Conservation (phyloP, 1,140 invertebrate species). For the Drosophila lini region DNA sequence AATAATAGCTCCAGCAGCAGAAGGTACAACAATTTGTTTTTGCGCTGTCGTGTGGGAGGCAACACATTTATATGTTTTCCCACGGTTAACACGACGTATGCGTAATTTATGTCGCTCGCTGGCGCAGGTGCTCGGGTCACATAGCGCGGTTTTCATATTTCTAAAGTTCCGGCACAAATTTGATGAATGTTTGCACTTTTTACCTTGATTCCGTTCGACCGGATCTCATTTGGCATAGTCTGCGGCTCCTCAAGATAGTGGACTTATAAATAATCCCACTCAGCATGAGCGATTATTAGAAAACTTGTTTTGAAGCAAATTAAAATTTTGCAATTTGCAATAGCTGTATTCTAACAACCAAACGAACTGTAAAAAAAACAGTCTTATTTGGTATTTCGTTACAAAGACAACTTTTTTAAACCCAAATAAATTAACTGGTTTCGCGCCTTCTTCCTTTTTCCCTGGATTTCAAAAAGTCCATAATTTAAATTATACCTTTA, state of each 20-base stretch:
- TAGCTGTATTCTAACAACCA: too few species aligned
- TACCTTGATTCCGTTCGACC: background rate
- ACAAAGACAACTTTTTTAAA: too few species aligned
- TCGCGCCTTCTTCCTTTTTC: too few species aligned
- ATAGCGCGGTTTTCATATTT: slow-evolving; percentile 70
- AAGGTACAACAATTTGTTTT: slow-evolving; percentile 47
- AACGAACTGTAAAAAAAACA: too few species aligned
- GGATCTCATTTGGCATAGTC: slow-evolving; percentile 9
- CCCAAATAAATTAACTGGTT: too few species aligned
- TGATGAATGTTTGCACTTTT: slow-evolving; percentile 54
- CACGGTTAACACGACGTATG: slow-evolving; percentile 68
- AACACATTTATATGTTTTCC: slow-evolving; percentile 57
- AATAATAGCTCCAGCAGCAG: slow-evolving; percentile 45
- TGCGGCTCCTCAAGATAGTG: background rate
- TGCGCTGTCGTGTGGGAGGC: slow-evolving; percentile 11
- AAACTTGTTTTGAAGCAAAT: background rate
- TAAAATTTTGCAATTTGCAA: too few species aligned
- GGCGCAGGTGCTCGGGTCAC: slow-evolving; percentile 56
- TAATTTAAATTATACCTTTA: too few species aligned
- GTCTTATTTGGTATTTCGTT: too few species aligned
- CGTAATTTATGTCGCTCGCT: slow-evolving; percentile 65
- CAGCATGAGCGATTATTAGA: background rate
- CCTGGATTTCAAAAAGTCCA: too few species aligned
- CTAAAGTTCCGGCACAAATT: slow-evolving; percentile 60
- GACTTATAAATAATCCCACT: background rate